Conservation (phyloP, 2,888 invertebrate genomes). For the Thymelicus sylvestris region DNA sequence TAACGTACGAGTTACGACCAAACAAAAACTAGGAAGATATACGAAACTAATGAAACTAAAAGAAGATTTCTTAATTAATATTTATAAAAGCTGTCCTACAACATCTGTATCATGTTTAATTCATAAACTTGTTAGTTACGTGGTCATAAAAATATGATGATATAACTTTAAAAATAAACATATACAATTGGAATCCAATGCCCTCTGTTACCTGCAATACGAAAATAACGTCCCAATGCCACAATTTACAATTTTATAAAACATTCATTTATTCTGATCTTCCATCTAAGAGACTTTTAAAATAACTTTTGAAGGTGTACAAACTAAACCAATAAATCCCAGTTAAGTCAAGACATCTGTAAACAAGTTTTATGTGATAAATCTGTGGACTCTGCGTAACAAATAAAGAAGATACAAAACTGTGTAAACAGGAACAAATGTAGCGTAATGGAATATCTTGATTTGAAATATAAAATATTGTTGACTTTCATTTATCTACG, state of each 20-base stretch:
- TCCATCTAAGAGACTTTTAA: constrained; percentile 5
- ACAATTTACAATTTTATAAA: background rate
- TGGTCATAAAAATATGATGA: no score
- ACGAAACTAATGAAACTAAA: no score
- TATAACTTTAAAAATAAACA: no score
- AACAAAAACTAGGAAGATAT: no score
- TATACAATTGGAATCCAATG: no score
- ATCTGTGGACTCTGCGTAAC: constrained; percentile 39
- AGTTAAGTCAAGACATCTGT: constrained; percentile 17
- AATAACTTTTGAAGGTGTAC: constrained; percentile 8
- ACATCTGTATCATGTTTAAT: background rate
- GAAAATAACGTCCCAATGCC: background rate
- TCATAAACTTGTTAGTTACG: no score
- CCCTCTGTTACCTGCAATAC: no score
- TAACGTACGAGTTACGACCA: no score
- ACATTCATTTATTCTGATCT: background rate
- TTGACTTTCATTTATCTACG: no score
- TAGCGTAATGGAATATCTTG: constrained; percentile 48
- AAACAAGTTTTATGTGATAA: constrained; percentile 15
- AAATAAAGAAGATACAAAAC: constrained; percentile 49
- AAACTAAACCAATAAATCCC: constrained; percentile 16
- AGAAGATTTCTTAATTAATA: background rate
- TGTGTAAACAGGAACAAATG: constrained; percentile 7
- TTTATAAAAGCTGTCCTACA: background rate
- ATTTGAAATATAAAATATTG: constrained; percentile 41